Percentiles rank a stretch among this genome's conserved stretches.
phyloP scores from a whole-genome alignment of 2,888 invertebrate species.

The Machimus rusticus region DNA sequence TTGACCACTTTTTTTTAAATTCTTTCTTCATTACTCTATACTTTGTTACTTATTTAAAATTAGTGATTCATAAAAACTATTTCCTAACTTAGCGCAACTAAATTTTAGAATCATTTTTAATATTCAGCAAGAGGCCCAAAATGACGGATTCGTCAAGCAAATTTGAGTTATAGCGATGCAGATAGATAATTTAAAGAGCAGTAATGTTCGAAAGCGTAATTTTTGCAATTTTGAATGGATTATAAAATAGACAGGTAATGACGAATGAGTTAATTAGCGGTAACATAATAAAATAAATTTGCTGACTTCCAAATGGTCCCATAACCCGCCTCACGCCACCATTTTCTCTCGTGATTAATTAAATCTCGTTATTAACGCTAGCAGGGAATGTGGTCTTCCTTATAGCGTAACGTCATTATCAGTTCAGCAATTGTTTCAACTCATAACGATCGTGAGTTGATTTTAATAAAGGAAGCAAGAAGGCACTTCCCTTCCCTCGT shows the following conservation, averaged over 20 bases:
- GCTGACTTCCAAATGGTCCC: not conserved
- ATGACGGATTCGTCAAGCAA: not conserved
- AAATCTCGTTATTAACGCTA: not conserved
- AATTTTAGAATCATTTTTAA: not conserved
- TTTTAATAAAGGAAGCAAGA: slow-evolving; percentile 8
- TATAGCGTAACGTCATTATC: not conserved
- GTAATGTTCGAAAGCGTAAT: not conserved
- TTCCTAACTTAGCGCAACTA: not conserved
- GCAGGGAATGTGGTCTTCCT: not conserved
- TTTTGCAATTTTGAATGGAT: not conserved
- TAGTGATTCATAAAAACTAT: not conserved
- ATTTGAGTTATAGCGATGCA: not conserved
- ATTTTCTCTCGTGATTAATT: slow-evolving; percentile 2
- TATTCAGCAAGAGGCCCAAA: too few relatives aligned
- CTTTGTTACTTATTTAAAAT: too few relatives aligned
- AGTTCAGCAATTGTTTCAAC: not conserved
- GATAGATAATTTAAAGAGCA: not conserved
- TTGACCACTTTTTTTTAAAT: too few relatives aligned
- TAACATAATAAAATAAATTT: not conserved
- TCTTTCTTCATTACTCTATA: too few relatives aligned
- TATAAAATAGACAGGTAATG: not conserved
- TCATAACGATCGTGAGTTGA: not conserved
- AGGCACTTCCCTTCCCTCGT: not conserved
- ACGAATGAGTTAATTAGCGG: not conserved
- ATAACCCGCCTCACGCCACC: not conserved